Evolutionary conservation across 64 coral and sea anemone genomes (phyloP).

Genomic region (Anthopleura sola): DNA sequence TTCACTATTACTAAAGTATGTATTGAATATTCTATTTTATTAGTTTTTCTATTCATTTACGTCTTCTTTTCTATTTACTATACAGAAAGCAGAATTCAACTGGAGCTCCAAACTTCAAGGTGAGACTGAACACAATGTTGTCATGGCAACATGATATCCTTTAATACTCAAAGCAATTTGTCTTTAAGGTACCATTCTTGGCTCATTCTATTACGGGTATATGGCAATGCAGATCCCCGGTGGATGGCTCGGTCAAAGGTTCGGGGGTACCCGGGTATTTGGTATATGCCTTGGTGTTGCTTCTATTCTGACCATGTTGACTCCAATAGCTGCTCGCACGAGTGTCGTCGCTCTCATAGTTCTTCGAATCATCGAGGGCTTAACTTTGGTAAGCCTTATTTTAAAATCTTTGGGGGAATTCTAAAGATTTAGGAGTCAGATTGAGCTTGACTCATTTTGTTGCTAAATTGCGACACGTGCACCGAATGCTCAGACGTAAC

Average conservation of each 20-base stretch:
- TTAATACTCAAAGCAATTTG: neutral
- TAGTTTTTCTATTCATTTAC: neutral
- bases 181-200: conserved; percentile 83
- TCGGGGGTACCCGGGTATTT: conserved; percentile 90
- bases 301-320: conserved; percentile 93
- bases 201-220: conserved; percentile 95
- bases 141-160: neutral
- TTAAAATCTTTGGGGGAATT: neutral
- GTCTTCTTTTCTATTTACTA: neutral
- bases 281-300: conserved; percentile 80
- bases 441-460: too few relatives aligned
- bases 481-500: too few relatives aligned
- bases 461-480: too few relatives aligned
- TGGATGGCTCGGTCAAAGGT: conserved; percentile 85
- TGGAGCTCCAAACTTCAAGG: conserved; percentile 95
- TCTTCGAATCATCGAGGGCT: conserved; percentile 79
- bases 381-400: conserved; percentile 68
- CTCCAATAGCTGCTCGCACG: conserved; percentile 80
- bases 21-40: neutral
- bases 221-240: conserved; percentile 94
- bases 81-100: conserved; percentile 83
- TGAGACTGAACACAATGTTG: neutral
- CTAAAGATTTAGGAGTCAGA: too few relatives aligned
- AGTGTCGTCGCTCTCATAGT: conserved; percentile 81
- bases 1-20: conserved; percentile 94